These are phyloP conservation scores for Eupeodes corollae DNA, from an alignment of 1,140 invertebrate species.

Conservation along the genomic window DNA sequence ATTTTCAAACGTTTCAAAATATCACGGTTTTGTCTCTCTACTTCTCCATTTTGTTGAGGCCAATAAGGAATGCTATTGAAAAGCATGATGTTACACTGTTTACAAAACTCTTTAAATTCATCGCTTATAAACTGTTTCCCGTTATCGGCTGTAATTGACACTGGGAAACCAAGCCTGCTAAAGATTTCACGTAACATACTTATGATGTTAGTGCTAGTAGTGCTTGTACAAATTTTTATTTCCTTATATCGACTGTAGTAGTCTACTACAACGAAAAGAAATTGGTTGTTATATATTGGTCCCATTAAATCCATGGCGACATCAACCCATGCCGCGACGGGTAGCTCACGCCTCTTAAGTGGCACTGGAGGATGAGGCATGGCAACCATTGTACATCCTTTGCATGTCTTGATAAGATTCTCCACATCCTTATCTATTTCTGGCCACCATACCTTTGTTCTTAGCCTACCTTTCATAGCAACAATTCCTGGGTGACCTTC, in stretches of 20 bases:
- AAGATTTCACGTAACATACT: conserved; percentile 8
- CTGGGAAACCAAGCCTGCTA: conserved; percentile 9
- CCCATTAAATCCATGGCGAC: too few relatives aligned
- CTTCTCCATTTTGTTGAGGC: conserved; percentile 21
- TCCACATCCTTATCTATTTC: conserved; percentile 40
- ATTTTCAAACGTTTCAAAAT: conserved; percentile 25
- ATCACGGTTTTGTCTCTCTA: conserved; percentile 21
- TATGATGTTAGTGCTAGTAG: too few relatives aligned
- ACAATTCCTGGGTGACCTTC: conserved; percentile 42
- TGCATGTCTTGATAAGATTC: conserved; percentile 35
- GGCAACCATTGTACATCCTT: conserved; percentile 30
- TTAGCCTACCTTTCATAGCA: conserved; percentile 42
- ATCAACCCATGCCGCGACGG: too few relatives aligned
- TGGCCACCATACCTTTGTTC: conserved; percentile 43
- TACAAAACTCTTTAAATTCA: conserved; percentile 11
- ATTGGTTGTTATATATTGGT: too few relatives aligned
- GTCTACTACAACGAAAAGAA: too few relatives aligned
- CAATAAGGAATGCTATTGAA: conserved; percentile 10
- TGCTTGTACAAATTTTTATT: too few relatives aligned
- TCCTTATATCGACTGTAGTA: too few relatives aligned
- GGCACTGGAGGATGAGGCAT: too few relatives aligned
- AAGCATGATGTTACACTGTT: conserved; percentile 8
- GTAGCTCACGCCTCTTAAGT: too few relatives aligned
- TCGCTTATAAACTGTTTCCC: conserved; percentile 10
- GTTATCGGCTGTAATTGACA: conserved; percentile 11